Percentiles rank a stretch among this genome's conserved stretches.
Evolutionary conservation across 2,888 invertebrate genomes (phyloP).

Genomic region (Cephus pygmeus): DNA sequence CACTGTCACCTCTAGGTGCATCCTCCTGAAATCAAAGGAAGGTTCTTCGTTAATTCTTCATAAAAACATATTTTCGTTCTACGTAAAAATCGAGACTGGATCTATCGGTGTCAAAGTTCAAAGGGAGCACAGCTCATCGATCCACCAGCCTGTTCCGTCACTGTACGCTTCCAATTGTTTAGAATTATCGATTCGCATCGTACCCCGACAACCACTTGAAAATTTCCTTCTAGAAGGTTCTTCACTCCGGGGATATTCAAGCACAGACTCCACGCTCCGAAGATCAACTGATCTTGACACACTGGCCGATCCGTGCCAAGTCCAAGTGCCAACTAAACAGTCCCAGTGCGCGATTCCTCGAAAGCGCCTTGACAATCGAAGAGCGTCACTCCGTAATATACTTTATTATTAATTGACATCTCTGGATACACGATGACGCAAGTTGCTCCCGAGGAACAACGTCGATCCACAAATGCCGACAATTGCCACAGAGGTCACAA

Average conservation of each 20-base stretch:
- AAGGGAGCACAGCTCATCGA: not conserved
- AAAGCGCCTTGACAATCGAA: slow-evolving; percentile 23
- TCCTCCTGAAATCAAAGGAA: slow-evolving; percentile 53
- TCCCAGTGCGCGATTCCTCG: slow-evolving; percentile 10
- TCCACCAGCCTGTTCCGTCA: not conserved
- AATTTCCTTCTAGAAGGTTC: not conserved
- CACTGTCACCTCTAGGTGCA: slow-evolving; percentile 56
- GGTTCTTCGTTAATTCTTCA: slow-evolving; percentile 35
- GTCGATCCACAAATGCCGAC: not conserved
- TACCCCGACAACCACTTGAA: not conserved
- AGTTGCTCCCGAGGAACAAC: not conserved
- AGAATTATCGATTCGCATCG: too few relatives aligned
- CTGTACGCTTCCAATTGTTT: not conserved
- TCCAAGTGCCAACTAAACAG: slow-evolving; percentile 30
- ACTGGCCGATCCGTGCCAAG: slow-evolving; percentile 46
- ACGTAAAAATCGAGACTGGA: too few relatives aligned
- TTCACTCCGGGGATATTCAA: not conserved
- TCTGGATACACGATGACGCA: not conserved
- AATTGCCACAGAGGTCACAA: too few relatives aligned
- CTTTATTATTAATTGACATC: slow-evolving; percentile 4
- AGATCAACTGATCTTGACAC: slow-evolving; percentile 56
- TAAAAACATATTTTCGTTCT: not conserved
- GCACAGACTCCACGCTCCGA: slow-evolving; percentile 19
- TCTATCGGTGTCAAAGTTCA: not conserved
- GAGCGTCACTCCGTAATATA: not conserved